Base-by-base conservation (phyloP, 1,140 invertebrate species). In the Drosophila sucinea region DNA sequence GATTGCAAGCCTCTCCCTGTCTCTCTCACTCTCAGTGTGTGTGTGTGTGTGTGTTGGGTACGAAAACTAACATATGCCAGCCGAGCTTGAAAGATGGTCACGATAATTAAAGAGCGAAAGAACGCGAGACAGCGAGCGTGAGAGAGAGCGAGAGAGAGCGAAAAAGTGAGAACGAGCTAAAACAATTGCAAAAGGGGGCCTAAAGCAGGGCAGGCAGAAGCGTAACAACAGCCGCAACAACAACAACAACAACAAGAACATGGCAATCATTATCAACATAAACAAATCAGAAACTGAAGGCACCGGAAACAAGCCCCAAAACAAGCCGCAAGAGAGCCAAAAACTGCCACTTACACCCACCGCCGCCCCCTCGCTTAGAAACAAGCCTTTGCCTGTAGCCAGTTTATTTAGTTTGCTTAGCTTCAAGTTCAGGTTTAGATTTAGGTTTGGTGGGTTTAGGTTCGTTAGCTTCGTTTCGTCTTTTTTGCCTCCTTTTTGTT, bases 191-290 rank as follows among this genome's bases (percentile, higher is more conserved):
- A 73, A 56, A 44, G 32, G 71, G 10, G 10, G 38, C 1, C 1
- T 0, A 3, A 2, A 10, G 4, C 8, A 25, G 25, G 25, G 8
- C 17, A 60, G 57, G 32, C 7, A 23, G 17, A 25, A 35, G 1
- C 30, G n/a, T 35, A 35, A 23, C 3, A 44, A 17, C 30, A 33
- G 17, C 17, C 17, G 17, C 30, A 64, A 47, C 58, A 62, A 25
- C 70, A 55, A 66, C 73, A 85, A 57, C 70, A 17, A 82, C 60
- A 77, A 69, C 68, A 25, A 25, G 23, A 51, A 82, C 79, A 82
- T 86, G 87, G 75, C 82, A 87, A 87, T 86, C 83, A 82, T 86
- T 86, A 86, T 86, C 83, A 86, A 79, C 83, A 73, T 87, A 83
- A 82, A 83, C 79, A 87, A 87, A 86, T 86, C 83, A 87, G 71